Conservation (phyloP, 2,113 vertebrate species). For the Hyla sarda region DNA sequence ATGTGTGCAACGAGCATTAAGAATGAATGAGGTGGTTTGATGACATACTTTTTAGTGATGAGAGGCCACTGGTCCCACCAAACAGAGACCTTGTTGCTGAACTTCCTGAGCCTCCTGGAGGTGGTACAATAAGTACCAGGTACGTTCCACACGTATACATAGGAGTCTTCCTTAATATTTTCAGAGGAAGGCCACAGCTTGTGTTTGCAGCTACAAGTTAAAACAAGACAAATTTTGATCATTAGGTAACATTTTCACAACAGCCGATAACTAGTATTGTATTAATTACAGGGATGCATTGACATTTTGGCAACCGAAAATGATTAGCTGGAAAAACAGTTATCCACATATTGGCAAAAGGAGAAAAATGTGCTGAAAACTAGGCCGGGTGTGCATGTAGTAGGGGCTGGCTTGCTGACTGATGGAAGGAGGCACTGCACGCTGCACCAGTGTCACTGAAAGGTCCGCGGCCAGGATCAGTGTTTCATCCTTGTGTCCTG, state of each 20-base stretch:
- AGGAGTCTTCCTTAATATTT: constrained; percentile 90
- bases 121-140: constrained; percentile 93
- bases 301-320: too few species aligned
- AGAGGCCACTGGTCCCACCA: constrained; percentile 92
- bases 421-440: too few species aligned
- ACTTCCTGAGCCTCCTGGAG: constrained; percentile 92
- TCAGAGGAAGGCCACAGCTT: constrained; percentile 94
- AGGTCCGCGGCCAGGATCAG: too few species aligned
- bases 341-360: too few species aligned
- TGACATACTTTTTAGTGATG: constrained; percentile 93
- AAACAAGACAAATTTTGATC: neutral
- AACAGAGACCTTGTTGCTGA: constrained; percentile 97
- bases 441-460: too few species aligned
- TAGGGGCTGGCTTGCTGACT: too few species aligned
- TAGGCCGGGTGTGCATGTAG: too few species aligned
- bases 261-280: neutral
- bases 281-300: neutral
- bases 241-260: neutral
- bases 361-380: too few species aligned
- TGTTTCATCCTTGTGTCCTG: too few species aligned
- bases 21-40: neutral
- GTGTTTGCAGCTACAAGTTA: constrained; percentile 85
- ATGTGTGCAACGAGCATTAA: too few species aligned
- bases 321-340: too few species aligned
- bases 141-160: constrained; percentile 96